Evolutionary conservation across 2,797 vertebrate genomes (phyloP), one percentile per base, ranked within the genome.

Genomic region (Falco naumanni): DNA sequence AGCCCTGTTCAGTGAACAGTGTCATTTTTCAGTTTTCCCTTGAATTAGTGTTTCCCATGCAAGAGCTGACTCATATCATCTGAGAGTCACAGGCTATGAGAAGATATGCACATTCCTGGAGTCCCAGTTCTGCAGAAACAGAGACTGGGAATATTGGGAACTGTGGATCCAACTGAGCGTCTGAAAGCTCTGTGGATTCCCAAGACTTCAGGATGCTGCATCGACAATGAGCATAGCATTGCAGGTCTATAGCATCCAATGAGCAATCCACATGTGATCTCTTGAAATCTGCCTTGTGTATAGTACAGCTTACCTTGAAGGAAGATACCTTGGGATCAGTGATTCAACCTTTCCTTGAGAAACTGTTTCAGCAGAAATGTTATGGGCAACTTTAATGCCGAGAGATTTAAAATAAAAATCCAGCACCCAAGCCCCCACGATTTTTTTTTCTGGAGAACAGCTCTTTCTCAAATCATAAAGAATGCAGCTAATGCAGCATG

Each of bases 221-320:
- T 50, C 11, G 65, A 4, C 17, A 15, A 39, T 18, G 45, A 45
- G 18, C 45, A 18, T 45, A 45, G 45, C 45, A 45, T 45, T 45
- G 45, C 18, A 45, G 6, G 19, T 57, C 43, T 74, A 0, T 5
- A 66, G 14, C 11, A 81, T 29, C 11, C 64, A 26, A 15, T 0
- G 1, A 43, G 6, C 22, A 79, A 60, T 1, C 12, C 17, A 7
- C 0, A 0, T 4, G 39, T 19, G 28, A 33, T 17, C 2, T 45
- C 34, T 37, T 50, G 31, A 84, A 79, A 39, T 3, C 11, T 76
- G 19, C 20, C 6, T 61, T 51, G 16, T 17, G 3, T 15, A 19
- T 6, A 71, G n/a, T n/a, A 48, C 83, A 75, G 31, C 39, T 45
- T 33, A 12, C 26, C 16, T 59, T 37, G 34, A 63, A 34, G 51